Evolutionary conservation across 2,113 vertebrate genomes (phyloP).

Genomic region (Sporophila hypoxantha): DNA sequence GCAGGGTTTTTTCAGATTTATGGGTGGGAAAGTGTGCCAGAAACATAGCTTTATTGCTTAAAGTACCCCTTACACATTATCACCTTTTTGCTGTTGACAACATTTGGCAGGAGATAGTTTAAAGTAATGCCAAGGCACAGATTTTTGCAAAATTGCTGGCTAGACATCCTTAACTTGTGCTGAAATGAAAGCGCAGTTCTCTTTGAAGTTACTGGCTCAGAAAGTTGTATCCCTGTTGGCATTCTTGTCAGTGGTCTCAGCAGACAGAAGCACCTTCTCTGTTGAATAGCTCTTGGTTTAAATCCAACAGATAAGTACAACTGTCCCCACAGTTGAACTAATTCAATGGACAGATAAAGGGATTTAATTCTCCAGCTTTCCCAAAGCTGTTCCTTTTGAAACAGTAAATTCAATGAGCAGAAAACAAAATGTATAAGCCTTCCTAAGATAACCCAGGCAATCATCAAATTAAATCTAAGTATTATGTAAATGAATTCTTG

Average conservation of each 20-base stretch:
- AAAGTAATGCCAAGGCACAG: background rate
- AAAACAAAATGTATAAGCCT: background rate
- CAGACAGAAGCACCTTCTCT: constrained; percentile 8
- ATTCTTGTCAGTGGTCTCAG: background rate
- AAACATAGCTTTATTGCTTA: background rate
- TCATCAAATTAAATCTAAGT: constrained; percentile 14
- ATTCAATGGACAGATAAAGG: constrained; percentile 18
- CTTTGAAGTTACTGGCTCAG: constrained; percentile 10
- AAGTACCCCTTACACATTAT: background rate
- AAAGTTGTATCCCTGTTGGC: background rate
- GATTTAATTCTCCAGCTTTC: constrained; percentile 18
- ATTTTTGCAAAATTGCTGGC: background rate
- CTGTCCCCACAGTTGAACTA: background rate
- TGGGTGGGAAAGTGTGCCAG: background rate
- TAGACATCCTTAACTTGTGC: background rate
- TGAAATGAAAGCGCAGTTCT: background rate
- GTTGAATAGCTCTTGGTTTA: background rate
- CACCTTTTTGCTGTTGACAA: background rate
- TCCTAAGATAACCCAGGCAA: background rate
- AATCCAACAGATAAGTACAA: background rate
- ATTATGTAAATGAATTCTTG: background rate
- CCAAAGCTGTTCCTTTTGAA: background rate
- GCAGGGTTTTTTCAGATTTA: background rate
- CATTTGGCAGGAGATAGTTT: background rate
- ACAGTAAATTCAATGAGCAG: background rate